Percentiles rank a stretch among this genome's conserved stretches.
Evolutionary conservation across 2,888 invertebrate species (phyloP).

Genomic region (Herminia tarsipennalis): DNA sequence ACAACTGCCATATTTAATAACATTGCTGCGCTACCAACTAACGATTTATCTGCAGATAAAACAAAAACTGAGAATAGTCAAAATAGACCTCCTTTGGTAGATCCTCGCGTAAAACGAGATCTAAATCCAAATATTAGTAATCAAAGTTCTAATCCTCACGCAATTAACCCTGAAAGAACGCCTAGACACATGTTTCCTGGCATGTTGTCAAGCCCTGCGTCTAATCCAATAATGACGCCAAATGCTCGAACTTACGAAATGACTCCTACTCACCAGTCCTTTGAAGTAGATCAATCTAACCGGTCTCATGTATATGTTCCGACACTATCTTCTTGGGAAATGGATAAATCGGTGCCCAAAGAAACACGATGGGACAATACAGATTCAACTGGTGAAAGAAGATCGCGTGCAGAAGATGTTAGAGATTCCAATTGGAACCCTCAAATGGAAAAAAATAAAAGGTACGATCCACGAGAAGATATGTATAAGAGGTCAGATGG

Average conservation of each 20-base stretch:
- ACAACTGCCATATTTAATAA: constrained; percentile 7
- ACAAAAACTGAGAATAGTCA: constrained; percentile 25
- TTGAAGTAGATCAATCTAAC: constrained; percentile 57
- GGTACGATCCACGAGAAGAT: constrained; percentile 50
- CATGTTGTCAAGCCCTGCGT: constrained; percentile 38
- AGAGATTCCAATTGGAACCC: constrained; percentile 30
- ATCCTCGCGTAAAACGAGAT: constrained; percentile 68
- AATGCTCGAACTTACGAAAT: constrained; percentile 59
- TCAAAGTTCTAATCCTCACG: constrained; percentile 47
- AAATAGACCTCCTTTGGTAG: constrained; percentile 40
- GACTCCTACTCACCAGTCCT: constrained; percentile 55
- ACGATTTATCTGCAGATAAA: constrained; percentile 6
- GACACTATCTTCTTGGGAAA: constrained; percentile 51
- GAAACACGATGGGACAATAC: constrained; percentile 45
- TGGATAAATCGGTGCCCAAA: constrained; percentile 42
- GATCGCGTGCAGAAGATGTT: constrained; percentile 30
- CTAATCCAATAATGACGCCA: constrained; percentile 44
- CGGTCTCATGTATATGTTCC: constrained; percentile 73
- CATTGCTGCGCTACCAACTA: neutral
- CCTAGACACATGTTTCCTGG: constrained; percentile 39
- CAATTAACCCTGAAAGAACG: constrained; percentile 44
- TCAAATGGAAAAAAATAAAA: constrained; percentile 23
- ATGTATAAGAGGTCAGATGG: constrained; percentile 41
- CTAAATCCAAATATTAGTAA: constrained; percentile 31
- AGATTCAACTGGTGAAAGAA: constrained; percentile 19